Base-by-base conservation (phyloP, 2,797 vertebrate genomes). In the Gephyroberyx darwinii region DNA sequence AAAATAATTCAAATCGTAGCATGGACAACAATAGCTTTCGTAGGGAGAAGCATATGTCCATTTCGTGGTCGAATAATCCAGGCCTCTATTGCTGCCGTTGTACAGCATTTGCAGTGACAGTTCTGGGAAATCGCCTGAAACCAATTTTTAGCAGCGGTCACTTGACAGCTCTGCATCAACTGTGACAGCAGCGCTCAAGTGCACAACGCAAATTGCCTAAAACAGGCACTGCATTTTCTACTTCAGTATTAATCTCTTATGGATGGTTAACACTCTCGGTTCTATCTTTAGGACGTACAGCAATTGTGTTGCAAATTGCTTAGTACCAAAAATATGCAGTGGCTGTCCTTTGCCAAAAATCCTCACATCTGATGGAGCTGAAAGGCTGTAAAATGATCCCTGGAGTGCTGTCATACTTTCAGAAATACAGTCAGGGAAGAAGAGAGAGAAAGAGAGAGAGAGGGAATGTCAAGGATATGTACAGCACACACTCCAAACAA, bases 401-500 rank as follows among this genome's bases (percentile, higher is more conserved):
- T 12, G 5, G 89, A 81, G 87, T 59, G 62, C 81, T 83, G 83
- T 85, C 79, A 89, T 81, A 90, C 79, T 83, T 86, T 77, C 56
- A 57, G 22, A 69, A 75, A 77, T 80, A 57, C 35, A 69, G 77
- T 69, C 37, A 14, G 20, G 70, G 76, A 54, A 69, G 80, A 22
- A 57, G 17, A 52, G 33, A 37, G 48, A 45, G 41, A 39, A 10
- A 84, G 13, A 63, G 57, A 78, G 72, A 73, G 68, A 72, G 71
- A 65, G 66, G 81, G 76, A 85, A 82, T 88, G 84, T 90, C 83
- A 87, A 82, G 81, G 82, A 84, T 84, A 84, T 33, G 54, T 59
- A 68, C 55, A 55, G 64, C 69, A 43, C 71, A 71, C 63, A 37
- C 57, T 55, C 71, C 75, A 87, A 89, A 86, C 65, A 80, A 80